phyloP scores from a whole-genome alignment of 92 coral and sea anemone genomes.

The Epizoanthus stellaris region DNA sequence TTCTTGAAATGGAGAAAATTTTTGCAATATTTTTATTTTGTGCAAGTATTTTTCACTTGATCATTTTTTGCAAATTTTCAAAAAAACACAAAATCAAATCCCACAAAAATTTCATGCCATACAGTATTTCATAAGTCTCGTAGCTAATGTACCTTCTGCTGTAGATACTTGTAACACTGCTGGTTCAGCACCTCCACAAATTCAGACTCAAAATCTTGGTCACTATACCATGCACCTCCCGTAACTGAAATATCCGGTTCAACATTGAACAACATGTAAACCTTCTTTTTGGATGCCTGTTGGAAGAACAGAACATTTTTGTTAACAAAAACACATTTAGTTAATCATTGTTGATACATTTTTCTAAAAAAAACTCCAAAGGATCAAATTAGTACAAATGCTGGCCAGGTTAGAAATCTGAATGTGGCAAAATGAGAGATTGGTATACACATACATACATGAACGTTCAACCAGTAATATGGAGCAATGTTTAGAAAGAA shows the following conservation, averaged over 20 bases:
- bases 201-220: conserved; percentile 99
- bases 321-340: background rate
- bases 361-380: too few relatives aligned
- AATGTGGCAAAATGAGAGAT: too few relatives aligned
- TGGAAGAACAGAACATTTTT: background rate
- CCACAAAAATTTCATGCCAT: background rate
- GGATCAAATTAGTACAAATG: too few relatives aligned
- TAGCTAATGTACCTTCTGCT: conserved; percentile 80
- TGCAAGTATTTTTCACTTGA: too few relatives aligned
- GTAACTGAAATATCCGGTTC: conserved; percentile 97
- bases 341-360: too few relatives aligned
- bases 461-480: too few relatives aligned
- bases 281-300: conserved; percentile 97
- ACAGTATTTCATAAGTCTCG: background rate
- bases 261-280: conserved; percentile 93
- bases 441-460: too few relatives aligned
- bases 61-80: too few relatives aligned
- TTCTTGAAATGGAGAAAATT: too few relatives aligned
- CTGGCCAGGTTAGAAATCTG: too few relatives aligned
- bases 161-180: conserved; percentile 92
- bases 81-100: background rate
- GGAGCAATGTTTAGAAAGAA: too few relatives aligned
- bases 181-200: conserved; percentile 97
- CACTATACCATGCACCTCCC: conserved; percentile 99
- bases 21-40: too few relatives aligned